These are phyloP conservation scores for Sapayoa aenigma DNA, from an alignment of 2,113 vertebrate genomes.

Conservation along the genomic window DNA sequence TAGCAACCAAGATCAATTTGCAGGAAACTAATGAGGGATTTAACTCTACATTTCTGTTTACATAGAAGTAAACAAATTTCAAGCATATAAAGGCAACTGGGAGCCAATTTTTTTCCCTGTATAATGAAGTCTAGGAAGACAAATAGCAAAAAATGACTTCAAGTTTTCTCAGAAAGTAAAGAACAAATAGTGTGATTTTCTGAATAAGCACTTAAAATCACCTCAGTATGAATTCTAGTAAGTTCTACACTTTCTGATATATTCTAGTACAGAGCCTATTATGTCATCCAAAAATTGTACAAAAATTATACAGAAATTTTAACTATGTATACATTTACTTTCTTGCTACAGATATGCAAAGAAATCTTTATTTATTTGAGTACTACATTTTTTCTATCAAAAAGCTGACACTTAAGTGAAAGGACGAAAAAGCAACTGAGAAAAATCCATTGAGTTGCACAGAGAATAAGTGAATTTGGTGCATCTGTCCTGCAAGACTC, in stretches of 20 bases:
- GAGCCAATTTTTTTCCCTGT: background rate
- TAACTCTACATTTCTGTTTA: background rate
- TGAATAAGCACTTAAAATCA: background rate
- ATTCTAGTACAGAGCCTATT: background rate
- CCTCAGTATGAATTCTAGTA: background rate
- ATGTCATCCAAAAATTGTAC: background rate
- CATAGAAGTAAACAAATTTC: background rate
- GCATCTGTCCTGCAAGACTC: background rate
- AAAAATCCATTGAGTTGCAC: background rate
- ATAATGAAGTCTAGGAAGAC: background rate
- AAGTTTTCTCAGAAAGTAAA: background rate
- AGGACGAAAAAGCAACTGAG: background rate
- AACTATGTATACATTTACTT: background rate
- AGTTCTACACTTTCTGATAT: background rate
- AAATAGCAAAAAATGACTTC: background rate
- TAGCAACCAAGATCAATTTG: background rate
- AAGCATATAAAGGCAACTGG: background rate
- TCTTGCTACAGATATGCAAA: background rate
- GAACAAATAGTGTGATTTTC: background rate
- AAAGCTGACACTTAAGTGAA: background rate
- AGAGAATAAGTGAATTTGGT: background rate
- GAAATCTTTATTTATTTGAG: background rate
- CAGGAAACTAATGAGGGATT: background rate
- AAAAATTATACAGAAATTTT: background rate
- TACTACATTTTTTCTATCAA: background rate